Evolutionary conservation across 2,797 vertebrate species (phyloP).

Genomic region (Lates japonicus): DNA sequence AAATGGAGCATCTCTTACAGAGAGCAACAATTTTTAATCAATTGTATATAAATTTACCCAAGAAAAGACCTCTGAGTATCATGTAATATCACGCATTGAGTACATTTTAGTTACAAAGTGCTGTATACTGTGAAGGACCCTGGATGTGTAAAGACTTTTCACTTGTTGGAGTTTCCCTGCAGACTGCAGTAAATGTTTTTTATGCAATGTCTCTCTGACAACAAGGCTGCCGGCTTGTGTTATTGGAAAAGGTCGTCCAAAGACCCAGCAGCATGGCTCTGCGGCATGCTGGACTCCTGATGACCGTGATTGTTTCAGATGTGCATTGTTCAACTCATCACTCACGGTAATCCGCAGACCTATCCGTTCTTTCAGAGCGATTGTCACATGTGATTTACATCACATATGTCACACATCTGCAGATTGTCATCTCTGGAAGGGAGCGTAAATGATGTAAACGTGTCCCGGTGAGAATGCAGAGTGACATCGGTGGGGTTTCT

Average conservation of each 20-base stretch:
- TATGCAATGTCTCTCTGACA: slow-evolving; percentile 28
- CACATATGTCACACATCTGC: slow-evolving; percentile 73
- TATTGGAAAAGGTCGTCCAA: slow-evolving; percentile 61
- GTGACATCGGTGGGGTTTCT: slow-evolving; percentile 75
- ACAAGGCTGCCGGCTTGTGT: slow-evolving; percentile 34
- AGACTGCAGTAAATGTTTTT: slow-evolving; percentile 32
- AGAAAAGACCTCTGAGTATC: slow-evolving; percentile 32
- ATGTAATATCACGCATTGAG: slow-evolving; percentile 1
- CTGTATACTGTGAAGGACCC: slow-evolving; percentile 8
- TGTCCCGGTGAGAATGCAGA: slow-evolving; percentile 68
- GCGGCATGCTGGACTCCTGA: slow-evolving; percentile 43
- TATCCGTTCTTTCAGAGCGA: slow-evolving; percentile 52
- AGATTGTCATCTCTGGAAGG: slow-evolving; percentile 66
- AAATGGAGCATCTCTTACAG: slow-evolving; percentile 48
- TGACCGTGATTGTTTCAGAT: slow-evolving; percentile 57
- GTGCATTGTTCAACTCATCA: slow-evolving; percentile 59
- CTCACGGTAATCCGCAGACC: slow-evolving; percentile 41
- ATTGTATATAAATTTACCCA: slow-evolving; percentile 29
- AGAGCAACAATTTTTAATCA: slow-evolving; percentile 39
- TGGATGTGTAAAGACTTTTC: slow-evolving; percentile 1
- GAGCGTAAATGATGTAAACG: slow-evolving; percentile 49
- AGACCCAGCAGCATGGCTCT: slow-evolving; percentile 27
- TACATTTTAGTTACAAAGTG: slow-evolving; percentile 15
- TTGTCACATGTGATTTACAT: slow-evolving; percentile 71
- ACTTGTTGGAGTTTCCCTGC: slow-evolving; percentile 40